phyloP scores from a whole-genome alignment of 1,140 invertebrate genomes.

The Euwallacea fornicatus region DNA sequence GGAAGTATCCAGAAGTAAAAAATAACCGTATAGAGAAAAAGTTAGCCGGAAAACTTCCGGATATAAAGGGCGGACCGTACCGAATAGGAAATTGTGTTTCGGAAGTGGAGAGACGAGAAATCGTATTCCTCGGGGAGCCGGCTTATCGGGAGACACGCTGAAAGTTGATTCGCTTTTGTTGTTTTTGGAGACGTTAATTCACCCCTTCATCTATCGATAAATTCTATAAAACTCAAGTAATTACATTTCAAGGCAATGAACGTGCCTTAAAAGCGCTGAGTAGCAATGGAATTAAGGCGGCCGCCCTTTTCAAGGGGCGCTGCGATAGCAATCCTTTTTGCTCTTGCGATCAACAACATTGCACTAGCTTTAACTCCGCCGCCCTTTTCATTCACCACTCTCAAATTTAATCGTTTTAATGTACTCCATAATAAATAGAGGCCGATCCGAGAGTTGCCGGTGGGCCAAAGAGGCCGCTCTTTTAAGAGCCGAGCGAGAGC shows the following conservation, averaged over 20 bases:
- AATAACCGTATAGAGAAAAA: constrained; percentile 22
- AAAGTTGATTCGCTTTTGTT: constrained; percentile 15
- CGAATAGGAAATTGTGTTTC: constrained; percentile 24
- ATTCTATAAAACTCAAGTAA: not conserved
- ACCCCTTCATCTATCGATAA: not conserved
- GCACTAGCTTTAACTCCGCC: not conserved
- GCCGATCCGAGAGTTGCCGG: too few relatives aligned
- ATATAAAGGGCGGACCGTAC: constrained; percentile 15
- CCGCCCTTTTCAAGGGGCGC: not conserved
- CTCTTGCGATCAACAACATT: not conserved
- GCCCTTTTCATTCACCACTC: not conserved
- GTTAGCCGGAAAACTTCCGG: constrained; percentile 24
- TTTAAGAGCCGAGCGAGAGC: not conserved
- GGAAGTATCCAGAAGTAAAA: constrained; percentile 20
- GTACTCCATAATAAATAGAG: too few relatives aligned
- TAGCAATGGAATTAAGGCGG: not conserved
- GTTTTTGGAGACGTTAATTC: constrained; percentile 1
- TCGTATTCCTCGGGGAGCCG: constrained; percentile 6
- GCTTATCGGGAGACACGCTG: constrained; percentile 9
- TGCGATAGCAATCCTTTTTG: not conserved
- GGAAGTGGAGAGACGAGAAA: constrained; percentile 20
- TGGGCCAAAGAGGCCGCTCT: not conserved
- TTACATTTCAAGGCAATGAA: not conserved
- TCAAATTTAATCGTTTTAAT: not conserved
- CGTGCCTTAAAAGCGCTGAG: not conserved